Evolutionary conservation across 2,797 vertebrate genomes (phyloP), one percentile per base, ranked within the genome.

Genomic region (Neostethus bicornis): DNA sequence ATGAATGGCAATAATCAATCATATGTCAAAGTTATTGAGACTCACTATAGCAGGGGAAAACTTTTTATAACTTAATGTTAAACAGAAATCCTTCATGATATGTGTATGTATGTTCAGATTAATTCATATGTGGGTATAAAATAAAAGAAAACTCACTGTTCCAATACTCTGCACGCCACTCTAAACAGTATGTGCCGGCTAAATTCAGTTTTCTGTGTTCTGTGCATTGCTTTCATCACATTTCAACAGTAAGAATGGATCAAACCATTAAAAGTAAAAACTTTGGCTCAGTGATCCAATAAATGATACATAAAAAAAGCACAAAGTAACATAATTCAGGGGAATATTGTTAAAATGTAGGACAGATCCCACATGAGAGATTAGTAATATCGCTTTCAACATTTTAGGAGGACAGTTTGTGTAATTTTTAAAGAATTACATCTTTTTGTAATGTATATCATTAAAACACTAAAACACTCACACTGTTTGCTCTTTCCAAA

Each of bases 401-500:
- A 50, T 32, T 67, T 41, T 12, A 28, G 20, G 21, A 29, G 26
- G 1, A 29, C 1, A 25, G 14, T 35, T 37, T 6, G 19, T 21
- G 3, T 1, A 14, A 28, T 6, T 28, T 37, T 12, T 61, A 60
- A 3, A 25, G 19, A 13, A 28, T 14, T 14, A 11, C 25, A 60
- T 52, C 1, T 69, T 52, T 19, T 34, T 26, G 54, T 52, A 21
- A 35, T 20, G 38, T 32, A 26, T 29, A 54, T 25, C n/a, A 31
- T 23, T 34, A 24, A 32, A 34, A 26, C 43, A 29, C 35, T 49
- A 12, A 41, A 23, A 4, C 16, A 94, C 97, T 95, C 87, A 98
- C 97, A 93, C 79, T 23, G 86, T 85, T 70, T 95, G 86, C 53
- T 94, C 93, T 62, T 88, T 96, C 97, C 97, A 99, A 42, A 94